These are phyloP conservation scores for Tragelaphus imberbis DNA, from an alignment of 2,113 vertebrate species.

Conservation along the genomic window DNA sequence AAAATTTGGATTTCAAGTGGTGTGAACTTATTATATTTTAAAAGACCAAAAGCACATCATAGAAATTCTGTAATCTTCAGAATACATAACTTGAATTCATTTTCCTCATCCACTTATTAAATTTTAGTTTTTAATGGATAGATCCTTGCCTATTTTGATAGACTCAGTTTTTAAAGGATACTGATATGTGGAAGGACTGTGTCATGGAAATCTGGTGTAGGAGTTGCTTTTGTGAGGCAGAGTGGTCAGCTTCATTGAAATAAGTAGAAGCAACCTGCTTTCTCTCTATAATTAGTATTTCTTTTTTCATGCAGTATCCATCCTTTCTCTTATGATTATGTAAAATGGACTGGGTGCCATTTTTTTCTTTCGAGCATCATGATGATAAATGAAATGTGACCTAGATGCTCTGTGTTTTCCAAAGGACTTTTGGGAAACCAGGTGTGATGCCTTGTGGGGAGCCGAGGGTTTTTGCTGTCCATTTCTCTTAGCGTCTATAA, in stretches of 20 bases:
- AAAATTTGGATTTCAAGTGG: background rate
- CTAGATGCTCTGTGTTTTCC: background rate
- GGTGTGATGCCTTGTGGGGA: background rate
- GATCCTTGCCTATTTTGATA: background rate
- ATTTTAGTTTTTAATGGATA: background rate
- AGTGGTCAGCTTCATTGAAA: background rate
- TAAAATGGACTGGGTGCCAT: accelerated
- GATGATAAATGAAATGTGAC: background rate
- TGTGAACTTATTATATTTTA: background rate
- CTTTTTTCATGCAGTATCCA: background rate
- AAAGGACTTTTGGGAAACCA: background rate
- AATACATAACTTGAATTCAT: background rate
- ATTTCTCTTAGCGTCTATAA: background rate
- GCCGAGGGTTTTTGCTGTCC: background rate
- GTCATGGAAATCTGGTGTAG: background rate
- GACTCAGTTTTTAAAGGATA: background rate
- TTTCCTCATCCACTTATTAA: background rate
- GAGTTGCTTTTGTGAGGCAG: background rate
- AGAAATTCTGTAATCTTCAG: background rate
- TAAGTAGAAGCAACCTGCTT: background rate
- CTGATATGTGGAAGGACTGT: background rate
- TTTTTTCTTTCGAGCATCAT: background rate
- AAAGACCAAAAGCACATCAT: background rate
- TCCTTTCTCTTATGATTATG: background rate
- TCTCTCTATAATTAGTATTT: background rate